phyloP scores from a whole-genome alignment of 2,113 vertebrate species.

The Speoplatyrhinus poulsoni region DNA sequence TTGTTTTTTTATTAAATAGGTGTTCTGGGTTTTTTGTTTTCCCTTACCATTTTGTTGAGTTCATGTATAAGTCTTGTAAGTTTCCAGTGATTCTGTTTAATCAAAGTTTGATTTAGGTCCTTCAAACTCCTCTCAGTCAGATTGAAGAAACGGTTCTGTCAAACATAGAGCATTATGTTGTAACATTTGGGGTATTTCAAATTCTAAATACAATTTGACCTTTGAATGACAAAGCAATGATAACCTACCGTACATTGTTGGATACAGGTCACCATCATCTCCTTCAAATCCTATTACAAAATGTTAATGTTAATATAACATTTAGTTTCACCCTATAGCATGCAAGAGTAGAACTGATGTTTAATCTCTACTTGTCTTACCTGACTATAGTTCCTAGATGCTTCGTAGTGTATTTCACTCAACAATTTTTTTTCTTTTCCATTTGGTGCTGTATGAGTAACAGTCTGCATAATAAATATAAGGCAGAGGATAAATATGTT shows the following conservation, averaged over 20 bases:
- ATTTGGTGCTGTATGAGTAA: background rate
- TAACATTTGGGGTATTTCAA: background rate
- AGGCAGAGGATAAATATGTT: background rate
- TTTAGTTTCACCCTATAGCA: too few species aligned
- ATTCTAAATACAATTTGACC: too few species aligned
- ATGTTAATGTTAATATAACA: slow-evolving; percentile 14
- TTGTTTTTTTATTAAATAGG: too few species aligned
- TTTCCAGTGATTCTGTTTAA: fast-evolving
- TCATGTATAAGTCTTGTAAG: fast-evolving
- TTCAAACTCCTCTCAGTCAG: slow-evolving; percentile 3
- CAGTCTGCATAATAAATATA: background rate
- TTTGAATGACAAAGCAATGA: too few species aligned
- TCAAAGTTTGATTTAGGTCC: too few species aligned
- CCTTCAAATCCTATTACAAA: background rate
- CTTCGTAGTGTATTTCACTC: fast-evolving
- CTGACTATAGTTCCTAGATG: fast-evolving
- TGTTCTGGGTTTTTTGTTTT: background rate
- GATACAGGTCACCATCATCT: too few species aligned
- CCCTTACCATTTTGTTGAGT: background rate
- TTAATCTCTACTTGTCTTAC: slow-evolving; percentile 32
- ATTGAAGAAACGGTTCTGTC: background rate
- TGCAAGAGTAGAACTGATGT: background rate
- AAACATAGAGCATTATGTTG: background rate
- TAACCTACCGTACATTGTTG: too few species aligned
- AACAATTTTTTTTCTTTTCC: background rate